Base-by-base conservation (phyloP, 2,797 vertebrate species). In the Lepilemur ruficaudatus region DNA sequence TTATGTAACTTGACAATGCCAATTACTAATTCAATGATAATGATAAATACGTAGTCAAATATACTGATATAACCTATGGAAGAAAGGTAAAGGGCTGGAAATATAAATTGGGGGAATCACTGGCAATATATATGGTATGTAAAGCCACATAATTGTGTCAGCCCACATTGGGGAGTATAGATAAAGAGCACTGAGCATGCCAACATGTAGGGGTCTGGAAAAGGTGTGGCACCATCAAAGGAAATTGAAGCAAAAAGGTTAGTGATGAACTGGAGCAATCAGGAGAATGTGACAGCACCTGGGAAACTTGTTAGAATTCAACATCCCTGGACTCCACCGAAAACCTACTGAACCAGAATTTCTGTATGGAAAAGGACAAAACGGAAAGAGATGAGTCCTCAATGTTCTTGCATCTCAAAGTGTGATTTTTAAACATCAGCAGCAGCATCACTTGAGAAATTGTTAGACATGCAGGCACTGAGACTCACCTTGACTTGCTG, bases 131-230 rank as follows among this genome's bases (percentile, higher is more conserved):
- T 63, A 50, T 25, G 18, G 9, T 12, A 83, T 41, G 0, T 23
- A 48, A 82, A 2, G 13, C 9, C 23, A 23, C 28, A 5, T n/a
- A 57, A n/a, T 41, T 43, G 4, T 20, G 9, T 38, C 17, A 57
- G 17, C 4, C 73, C 17, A 46, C 1, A 0, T 17, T 14, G 22
- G n/a, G 0, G 23, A 38, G 11, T 55, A 0, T 18, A 63, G 13
- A 41, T 28, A 78, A 70, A n/a, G 4, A 43, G 50, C 5, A 43
- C 6, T 38, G 35, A 61, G 7, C 12, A 55, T 32, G 55, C 17
- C 46, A 88, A 17, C 4, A 72, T 30, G 14, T 25, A 63, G 2
- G 57, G 17, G 14, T 61, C 48, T 89, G 20, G 23, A 43, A 91
- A 85, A 93, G 13, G 20, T 8, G 0, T 2, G 20, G 0, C 80